These are phyloP conservation scores for Apolygus lucorum DNA, from an alignment of 1,140 invertebrate genomes.

Conservation along the genomic window DNA sequence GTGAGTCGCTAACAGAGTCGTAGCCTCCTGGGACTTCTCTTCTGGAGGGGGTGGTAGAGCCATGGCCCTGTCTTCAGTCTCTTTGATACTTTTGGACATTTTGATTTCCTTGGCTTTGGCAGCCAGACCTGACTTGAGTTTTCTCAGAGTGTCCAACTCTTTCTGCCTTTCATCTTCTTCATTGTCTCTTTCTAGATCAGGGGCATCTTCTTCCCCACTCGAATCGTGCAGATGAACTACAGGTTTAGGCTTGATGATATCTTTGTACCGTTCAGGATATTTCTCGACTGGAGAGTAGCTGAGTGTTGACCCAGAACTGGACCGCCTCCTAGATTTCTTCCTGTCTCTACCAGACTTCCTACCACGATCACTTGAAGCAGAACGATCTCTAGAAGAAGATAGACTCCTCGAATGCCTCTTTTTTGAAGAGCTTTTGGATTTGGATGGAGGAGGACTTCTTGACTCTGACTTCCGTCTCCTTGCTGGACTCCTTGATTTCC, in stretches of 20 bases:
- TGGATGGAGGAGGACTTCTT: not conserved
- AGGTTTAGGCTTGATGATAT: constrained; percentile 31
- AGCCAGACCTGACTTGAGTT: constrained; percentile 33
- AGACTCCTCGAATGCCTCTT: constrained; percentile 7
- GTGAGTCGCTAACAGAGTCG: not conserved
- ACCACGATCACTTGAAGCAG: constrained; percentile 5
- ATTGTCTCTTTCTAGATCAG: constrained; percentile 20
- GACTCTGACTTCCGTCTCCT: not conserved
- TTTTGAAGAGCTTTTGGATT: not conserved
- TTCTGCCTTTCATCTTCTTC: constrained; percentile 32
- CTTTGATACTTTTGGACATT: not conserved
- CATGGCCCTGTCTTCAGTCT: constrained; percentile 5
- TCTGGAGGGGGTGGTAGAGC: not conserved
- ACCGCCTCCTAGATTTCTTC: constrained; percentile 27
- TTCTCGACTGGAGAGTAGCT: constrained; percentile 34
- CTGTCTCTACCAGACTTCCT: constrained; percentile 21
- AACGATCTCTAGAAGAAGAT: constrained; percentile 11
- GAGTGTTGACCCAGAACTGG: constrained; percentile 29
- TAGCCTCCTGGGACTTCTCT: not conserved
- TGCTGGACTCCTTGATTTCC: constrained; percentile 2
- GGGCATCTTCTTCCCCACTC: constrained; percentile 29
- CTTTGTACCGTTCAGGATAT: constrained; percentile 33
- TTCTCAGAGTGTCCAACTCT: constrained; percentile 32
- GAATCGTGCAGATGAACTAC: constrained; percentile 29
- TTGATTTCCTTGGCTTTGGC: constrained; percentile 35